Conservation (phyloP, 1,140 invertebrate species). For the Berghia stephanieae region DNA sequence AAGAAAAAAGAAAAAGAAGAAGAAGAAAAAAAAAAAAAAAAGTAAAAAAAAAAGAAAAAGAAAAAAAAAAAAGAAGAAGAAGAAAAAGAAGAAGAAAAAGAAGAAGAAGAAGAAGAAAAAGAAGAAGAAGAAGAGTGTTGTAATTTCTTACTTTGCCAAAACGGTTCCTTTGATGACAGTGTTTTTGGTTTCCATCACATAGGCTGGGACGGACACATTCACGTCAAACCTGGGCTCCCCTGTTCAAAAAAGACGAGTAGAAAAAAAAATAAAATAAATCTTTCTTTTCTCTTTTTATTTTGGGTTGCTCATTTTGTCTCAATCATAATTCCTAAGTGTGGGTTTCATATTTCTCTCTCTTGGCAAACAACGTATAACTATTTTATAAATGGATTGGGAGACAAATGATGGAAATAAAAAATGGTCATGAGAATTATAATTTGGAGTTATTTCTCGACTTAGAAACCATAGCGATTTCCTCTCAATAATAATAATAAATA, state of each 20-base stretch:
- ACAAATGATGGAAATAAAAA: too few species aligned
- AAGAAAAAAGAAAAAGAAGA: constrained; percentile 30
- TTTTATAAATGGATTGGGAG: too few species aligned
- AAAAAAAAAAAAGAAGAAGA: constrained; percentile 4
- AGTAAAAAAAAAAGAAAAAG: constrained; percentile 6
- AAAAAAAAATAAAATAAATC: too few species aligned
- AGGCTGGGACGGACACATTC: constrained; percentile 94
- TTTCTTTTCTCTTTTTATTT: neutral
- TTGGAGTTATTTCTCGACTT: too few species aligned
- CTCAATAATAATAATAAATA: too few species aligned
- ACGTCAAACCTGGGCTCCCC: constrained; percentile 75
- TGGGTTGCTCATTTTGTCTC: neutral
- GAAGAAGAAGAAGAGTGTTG: too few species aligned
- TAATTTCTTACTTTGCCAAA: constrained; percentile 90
- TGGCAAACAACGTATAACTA: too few species aligned
- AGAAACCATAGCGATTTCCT: too few species aligned
- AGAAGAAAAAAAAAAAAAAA: constrained; percentile 19
- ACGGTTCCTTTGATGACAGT: constrained; percentile 81
- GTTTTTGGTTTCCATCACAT: constrained; percentile 86
- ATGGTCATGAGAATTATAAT: too few species aligned
- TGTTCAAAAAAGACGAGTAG: constrained; percentile 46
- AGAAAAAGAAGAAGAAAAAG: constrained; percentile 18
- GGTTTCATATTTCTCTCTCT: too few species aligned
- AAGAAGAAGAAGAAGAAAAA: constrained; percentile 9
- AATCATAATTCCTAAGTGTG: neutral